Evolutionary conservation across 2,797 vertebrate genomes (phyloP), one percentile per base, ranked within the genome.

Genomic region (Arctocebus calabarensis): DNA sequence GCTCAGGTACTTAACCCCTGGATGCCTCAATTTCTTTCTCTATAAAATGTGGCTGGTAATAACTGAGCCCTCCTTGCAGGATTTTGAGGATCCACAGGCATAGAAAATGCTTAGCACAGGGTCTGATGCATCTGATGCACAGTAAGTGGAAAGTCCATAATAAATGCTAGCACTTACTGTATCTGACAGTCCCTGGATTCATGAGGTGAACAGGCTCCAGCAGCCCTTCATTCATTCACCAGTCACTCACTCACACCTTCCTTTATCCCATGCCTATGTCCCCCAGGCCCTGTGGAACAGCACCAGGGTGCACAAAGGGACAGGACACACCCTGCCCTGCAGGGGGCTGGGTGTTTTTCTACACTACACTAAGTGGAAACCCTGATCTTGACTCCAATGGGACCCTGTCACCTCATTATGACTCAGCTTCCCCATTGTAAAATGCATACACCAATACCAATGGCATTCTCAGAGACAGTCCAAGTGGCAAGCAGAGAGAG

Each of bases 101-200:
- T 27, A 11, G 34, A 40, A 77, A 48, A 57, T 7, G 14, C 70
- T n/a, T 25, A 55, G 43, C 59, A 12, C 8, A 3, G 20, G 7
- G 20, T 25, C 29, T 70, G 29, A 52, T 0, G 1, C 78, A 10
- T n/a, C n/a, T n/a, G n/a, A n/a, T n/a, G n/a, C n/a, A n/a, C 27
- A 55, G 70, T 20, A 32, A 17, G 3, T 1, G 16, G 14, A 27
- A 62, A 27, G 61, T 2, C 17, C 23, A 25, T 29, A 11, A 62
- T 2, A 16, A 32, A 20, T 0, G 2, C 11, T 0, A 25, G 52
- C 14, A 27, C 52, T 62, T 6, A 3, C 1, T 1, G 4, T 0
- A 1, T 25, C 73, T 94, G 25, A n/a, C 20, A 12, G 29, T 7
- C 52, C 75, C 91, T 32, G 27, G 55, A 22, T 66, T 70, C 70